Evolutionary conservation across 2,113 vertebrate species (phyloP), one percentile per base, ranked within the genome.

Genomic region (Gadus macrocephalus): DNA sequence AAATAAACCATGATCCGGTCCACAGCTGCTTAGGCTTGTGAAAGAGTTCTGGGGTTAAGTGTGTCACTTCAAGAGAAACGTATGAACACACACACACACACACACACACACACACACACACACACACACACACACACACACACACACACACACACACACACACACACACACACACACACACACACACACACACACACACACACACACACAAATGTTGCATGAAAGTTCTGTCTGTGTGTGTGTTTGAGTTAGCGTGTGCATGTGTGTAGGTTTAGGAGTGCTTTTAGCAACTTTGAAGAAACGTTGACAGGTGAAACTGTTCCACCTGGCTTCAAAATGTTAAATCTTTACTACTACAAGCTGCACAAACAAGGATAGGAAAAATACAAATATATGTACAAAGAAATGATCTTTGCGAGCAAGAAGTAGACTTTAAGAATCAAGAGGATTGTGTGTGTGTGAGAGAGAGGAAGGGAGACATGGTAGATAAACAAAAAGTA

Each of bases 191-290:
- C 38, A 42, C 38, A 12, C 6, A 42, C 11, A 12, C 38, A 42
- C 11, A 71, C 59, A 72, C 58, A 64, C 61, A 70, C 73, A 60
- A 86, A 88, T 84, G 81, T 83, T 69, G 74, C 28, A 78, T 74
- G 58, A 72, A 79, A 80, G 66, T 78, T 35, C 31, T 35, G 31
- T 35, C 4, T 76, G 49, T 64, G 77, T 80, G 63, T 42, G 25
- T 62, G 62, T 35, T 15, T 64, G 66, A 7, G 66, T 56, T 20
- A 31, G 66, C n/a, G 25, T 56, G 53, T 28, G 64, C 20, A 16
- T 58, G 15, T 72, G 63, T 49, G 66, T 77, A 22, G 25, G 49
- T 22, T 67, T 7, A 35, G 17, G 11, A 35, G 31, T 35, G 31
- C 31, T 35, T 35, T 35, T 35, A 35, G 31, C 42, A 49, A 6